These are phyloP conservation scores for Apostichopus parvimensis DNA, from an alignment of 35 echinoderm and acorn worm genomes.

Conservation along the genomic window DNA sequence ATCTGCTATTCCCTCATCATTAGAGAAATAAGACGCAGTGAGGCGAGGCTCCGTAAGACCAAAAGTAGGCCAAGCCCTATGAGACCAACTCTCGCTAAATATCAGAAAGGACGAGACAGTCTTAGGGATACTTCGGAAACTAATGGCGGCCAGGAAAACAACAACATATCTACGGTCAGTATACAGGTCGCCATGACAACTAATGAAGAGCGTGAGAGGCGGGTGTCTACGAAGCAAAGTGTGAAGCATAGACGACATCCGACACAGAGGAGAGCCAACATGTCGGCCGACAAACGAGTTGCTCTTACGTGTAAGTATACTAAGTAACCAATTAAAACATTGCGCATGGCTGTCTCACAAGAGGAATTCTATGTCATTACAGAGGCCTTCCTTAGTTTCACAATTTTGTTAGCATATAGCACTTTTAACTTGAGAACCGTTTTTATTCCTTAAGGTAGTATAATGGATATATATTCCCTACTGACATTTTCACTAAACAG, in stretches of 20 bases:
- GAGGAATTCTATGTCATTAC: no score
- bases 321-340: not conserved
- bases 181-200: not conserved
- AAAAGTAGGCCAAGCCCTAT: not conserved
- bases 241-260: not conserved
- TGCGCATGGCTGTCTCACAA: no score
- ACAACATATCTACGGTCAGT: not conserved
- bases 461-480: no score
- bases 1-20: slow-evolving; percentile 12
- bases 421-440: no score
- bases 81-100: not conserved
- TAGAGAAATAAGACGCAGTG: slow-evolving; percentile 25
- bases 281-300: slow-evolving; percentile 36
- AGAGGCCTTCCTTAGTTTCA: no score
- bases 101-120: not conserved
- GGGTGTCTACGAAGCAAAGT: not conserved
- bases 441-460: no score
- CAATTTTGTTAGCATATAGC: no score
- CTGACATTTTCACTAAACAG: no score
- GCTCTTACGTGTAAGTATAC: slow-evolving; percentile 18
- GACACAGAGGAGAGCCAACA: not conserved
- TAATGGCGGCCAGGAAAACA: no score
- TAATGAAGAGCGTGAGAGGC: not conserved
- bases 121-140: not conserved
- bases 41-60: slow-evolving; percentile 9